Evolutionary conservation across 2,113 vertebrate species (phyloP), one percentile per base, ranked within the genome.

Genomic region (Syngnathus floridae): DNA sequence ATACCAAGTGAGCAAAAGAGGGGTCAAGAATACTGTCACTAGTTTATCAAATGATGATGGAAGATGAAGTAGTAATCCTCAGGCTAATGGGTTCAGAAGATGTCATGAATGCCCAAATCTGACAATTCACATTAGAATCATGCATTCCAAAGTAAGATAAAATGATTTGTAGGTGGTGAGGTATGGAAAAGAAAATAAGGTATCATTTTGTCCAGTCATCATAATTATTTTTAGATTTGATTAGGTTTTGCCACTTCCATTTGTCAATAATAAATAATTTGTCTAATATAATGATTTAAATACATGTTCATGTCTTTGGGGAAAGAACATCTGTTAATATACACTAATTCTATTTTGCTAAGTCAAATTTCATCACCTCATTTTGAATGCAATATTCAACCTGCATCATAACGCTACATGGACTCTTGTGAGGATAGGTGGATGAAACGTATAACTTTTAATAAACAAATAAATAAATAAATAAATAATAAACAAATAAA

Each of bases 1-100:
- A 8, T 38, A 31, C 3, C 26, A 35, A 58, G 35, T 37, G 7
- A 37, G 35, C 35, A 9, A 58, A 58, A 37, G 17, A 7, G n/a
- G 35, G 35, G 56, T 58, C 35, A 58, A 58, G 35, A 58, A 38
- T 58, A 58, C 35, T 38, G 35, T 38, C 56, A 38, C 56, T 35
- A 37, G 36, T 58, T 37, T n/a, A 58, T 58, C 56, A 58, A 37
- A 58, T 38, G 56, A 58, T 35, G 56, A 58, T 58, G 36, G 35
- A 19, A 2, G 56, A 56, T 17, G 54, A 38, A 4, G 35, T 11
- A 19, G 16, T 1, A 19, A 58, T 37, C 31, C 3, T 58, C 56
- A 38, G 16, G 17, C 56, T 58, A 58, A 38, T 58, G 17, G 17
- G 19, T 38, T 38, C 35, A 10, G 56, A 37, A 9, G 56, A 58